These are phyloP conservation scores for Macroglossus sobrinus DNA, from an alignment of 2,113 vertebrate species.

Conservation along the genomic window DNA sequence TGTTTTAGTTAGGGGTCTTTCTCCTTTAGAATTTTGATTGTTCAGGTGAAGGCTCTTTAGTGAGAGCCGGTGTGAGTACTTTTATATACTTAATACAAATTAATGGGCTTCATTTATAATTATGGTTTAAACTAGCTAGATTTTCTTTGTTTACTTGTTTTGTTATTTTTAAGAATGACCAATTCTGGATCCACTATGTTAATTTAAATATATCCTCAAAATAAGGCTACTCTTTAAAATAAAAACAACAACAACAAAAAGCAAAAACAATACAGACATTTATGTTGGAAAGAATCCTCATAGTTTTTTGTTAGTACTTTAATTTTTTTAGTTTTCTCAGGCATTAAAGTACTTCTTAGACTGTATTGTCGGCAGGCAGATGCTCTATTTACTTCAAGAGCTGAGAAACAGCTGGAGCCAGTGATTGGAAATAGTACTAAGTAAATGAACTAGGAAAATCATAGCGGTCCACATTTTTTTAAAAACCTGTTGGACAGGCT, in stretches of 20 bases:
- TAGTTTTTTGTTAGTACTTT: background rate
- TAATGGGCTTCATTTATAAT: conserved; percentile 11
- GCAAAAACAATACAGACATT: background rate
- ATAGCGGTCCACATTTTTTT: background rate
- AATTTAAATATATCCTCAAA: background rate
- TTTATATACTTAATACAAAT: background rate
- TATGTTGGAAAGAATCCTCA: conserved; percentile 10
- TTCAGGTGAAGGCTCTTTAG: background rate
- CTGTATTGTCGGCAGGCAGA: background rate
- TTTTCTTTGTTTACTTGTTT: conserved; percentile 28
- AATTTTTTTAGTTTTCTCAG: conserved; percentile 14
- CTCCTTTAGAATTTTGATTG: conserved; percentile 20
- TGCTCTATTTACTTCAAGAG: background rate
- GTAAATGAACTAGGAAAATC: background rate
- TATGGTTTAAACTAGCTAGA: background rate
- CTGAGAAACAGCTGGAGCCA: background rate
- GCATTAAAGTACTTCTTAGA: background rate
- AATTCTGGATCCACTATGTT: background rate
- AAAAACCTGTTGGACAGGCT: background rate
- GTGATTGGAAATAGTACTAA: background rate
- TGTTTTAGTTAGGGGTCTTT: background rate
- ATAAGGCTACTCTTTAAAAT: background rate
- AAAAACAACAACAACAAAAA: background rate
- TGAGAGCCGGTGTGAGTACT: background rate
- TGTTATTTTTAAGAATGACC: conserved; percentile 32